Percentiles rank a stretch among this genome's conserved stretches.
phyloP scores from a whole-genome alignment of 2,797 vertebrate genomes.

The Sarcophilus harrisii region DNA sequence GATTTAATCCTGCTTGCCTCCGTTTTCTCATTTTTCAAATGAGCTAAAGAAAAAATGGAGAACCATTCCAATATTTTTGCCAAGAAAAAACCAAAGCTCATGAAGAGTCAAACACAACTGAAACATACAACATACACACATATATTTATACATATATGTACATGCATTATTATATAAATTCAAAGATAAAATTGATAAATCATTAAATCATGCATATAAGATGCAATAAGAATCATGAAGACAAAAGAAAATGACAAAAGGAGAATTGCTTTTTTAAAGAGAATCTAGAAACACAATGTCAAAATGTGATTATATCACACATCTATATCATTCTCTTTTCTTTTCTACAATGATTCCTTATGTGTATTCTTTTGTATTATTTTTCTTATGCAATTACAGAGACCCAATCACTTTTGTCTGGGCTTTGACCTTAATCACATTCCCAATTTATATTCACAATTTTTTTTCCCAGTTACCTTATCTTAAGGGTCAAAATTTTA shows the following conservation, averaged over 20 bases:
- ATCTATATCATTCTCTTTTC: neutral
- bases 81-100: neutral
- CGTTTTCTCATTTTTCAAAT: neutral
- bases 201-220: neutral
- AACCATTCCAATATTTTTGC: neutral
- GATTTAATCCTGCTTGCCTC: neutral
- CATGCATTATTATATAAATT: neutral
- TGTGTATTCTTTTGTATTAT: neutral
- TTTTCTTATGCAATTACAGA: neutral
- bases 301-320: neutral
- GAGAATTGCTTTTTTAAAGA: neutral
- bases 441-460: neutral
- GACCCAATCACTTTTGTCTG: neutral
- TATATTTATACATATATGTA: neutral
- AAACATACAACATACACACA: neutral
- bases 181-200: neutral
- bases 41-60: neutral
- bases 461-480: neutral
- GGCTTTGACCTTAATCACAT: neutral
- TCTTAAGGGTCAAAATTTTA: conserved; percentile 15
- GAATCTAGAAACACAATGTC: neutral
- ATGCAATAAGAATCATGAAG: neutral
- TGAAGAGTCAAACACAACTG: neutral
- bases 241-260: neutral
- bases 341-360: neutral